Percentiles rank a stretch among this genome's conserved stretches.
phyloP scores from a whole-genome alignment of 2,797 vertebrate genomes.

The Cuculus canorus region DNA sequence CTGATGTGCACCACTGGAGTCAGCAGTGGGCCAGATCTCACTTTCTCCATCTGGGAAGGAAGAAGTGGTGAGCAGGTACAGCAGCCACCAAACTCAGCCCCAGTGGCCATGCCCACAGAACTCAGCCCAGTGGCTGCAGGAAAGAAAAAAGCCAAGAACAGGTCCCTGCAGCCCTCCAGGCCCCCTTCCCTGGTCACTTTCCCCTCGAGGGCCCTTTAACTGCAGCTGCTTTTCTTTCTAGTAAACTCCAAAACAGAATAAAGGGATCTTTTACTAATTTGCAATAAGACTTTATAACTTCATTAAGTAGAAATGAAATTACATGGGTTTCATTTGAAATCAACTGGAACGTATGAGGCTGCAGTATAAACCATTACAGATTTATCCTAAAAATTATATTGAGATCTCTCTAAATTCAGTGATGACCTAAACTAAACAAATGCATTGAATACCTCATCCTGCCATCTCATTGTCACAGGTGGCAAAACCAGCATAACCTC shows the following conservation, averaged over 20 bases:
- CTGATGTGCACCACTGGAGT: not conserved
- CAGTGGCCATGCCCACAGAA: not conserved
- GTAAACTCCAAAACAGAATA: not conserved
- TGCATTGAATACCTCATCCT: not conserved
- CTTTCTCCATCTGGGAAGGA: not conserved
- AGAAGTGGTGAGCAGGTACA: not conserved
- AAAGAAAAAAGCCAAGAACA: no score
- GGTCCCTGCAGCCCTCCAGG: accelerated
- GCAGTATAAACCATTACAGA: not conserved
- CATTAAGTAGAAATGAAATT: not conserved
- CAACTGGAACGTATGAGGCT: not conserved
- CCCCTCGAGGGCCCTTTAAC: not conserved
- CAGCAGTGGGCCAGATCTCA: not conserved
- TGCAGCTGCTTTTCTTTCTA: not conserved
- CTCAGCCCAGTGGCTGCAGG: not conserved
- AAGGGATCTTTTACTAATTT: not conserved
- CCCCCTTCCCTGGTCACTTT: not conserved
- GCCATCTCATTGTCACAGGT: not conserved
- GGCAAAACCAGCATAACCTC: not conserved
- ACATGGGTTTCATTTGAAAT: not conserved
- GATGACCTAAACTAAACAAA: not conserved
- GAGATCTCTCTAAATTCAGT: not conserved
- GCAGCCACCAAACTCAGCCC: not conserved
- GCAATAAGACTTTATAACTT: not conserved
- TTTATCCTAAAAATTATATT: not conserved